These are phyloP conservation scores for Furnarius figulus DNA, from an alignment of 2,113 vertebrate species.

Conservation along the genomic window DNA sequence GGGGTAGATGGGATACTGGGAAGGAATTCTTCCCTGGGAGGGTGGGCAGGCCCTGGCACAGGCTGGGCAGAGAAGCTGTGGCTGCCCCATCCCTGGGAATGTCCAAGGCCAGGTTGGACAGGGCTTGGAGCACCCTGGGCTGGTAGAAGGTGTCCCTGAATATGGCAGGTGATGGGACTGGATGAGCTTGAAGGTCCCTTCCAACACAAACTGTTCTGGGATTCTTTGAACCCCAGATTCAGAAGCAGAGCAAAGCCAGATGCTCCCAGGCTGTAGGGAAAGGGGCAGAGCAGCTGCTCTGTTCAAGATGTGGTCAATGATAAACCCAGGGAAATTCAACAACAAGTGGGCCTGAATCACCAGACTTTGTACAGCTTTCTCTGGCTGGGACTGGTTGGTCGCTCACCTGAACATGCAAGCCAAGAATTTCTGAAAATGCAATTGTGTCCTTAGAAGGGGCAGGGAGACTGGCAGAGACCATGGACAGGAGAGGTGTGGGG, in stretches of 20 bases:
- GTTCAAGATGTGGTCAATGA: fast-evolving
- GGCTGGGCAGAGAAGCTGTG: not conserved
- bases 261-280: not conserved
- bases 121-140: not conserved
- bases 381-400: not conserved
- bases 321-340: not conserved
- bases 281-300: not conserved
- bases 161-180: not conserved
- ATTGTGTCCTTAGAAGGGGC: not conserved
- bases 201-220: not conserved
- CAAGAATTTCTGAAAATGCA: not conserved
- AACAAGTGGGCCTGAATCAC: not conserved
- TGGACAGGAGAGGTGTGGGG: not conserved
- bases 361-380: fast-evolving
- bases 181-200: fast-evolving
- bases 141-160: not conserved
- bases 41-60: not conserved
- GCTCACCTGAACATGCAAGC: not conserved
- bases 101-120: not conserved
- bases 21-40: not conserved
- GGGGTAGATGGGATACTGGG: fast-evolving
- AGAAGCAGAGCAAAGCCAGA: not conserved
- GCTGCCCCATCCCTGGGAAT: not conserved
- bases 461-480: not conserved
- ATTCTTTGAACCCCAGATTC: not conserved